Evolutionary conservation across 1,140 invertebrate species (phyloP).

Genomic region (Drosophila tsacasi): DNA sequence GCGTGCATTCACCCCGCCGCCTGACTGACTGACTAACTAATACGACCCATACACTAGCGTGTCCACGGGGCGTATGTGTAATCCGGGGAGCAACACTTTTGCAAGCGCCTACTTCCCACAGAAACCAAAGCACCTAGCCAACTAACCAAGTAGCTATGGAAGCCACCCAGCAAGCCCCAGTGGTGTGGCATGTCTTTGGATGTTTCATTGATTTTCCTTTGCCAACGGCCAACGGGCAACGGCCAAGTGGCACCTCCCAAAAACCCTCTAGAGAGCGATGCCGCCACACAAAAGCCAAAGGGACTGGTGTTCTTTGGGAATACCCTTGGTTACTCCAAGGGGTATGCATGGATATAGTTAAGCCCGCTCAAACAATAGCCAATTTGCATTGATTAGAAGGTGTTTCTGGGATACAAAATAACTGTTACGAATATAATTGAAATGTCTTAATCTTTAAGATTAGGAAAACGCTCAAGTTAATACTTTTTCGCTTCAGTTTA

Average conservation of each 20-base stretch:
- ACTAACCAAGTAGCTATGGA: constrained; percentile 14
- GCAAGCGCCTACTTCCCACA: constrained; percentile 56
- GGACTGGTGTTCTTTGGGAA: constrained; percentile 24
- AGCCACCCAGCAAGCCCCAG: constrained; percentile 14
- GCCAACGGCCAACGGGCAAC: constrained; percentile 15
- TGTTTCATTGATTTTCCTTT: constrained; percentile 60
- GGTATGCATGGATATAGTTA: not conserved
- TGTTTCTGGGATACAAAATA: not conserved
- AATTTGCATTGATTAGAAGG: constrained; percentile 9
- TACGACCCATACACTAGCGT: constrained; percentile 30
- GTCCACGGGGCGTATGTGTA: constrained; percentile 60
- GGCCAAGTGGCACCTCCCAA: constrained; percentile 5
- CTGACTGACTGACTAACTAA: constrained; percentile 50
- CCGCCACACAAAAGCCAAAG: constrained; percentile 28
- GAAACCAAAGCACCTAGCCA: constrained; percentile 22
- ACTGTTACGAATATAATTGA: not conserved
- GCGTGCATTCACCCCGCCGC: constrained; percentile 68
- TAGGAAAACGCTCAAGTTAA: too few species aligned
- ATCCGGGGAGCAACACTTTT: constrained; percentile 54
- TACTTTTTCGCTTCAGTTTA: not conserved
- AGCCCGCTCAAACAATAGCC: not conserved
- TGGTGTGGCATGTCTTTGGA: constrained; percentile 45
- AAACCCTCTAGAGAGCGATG: constrained; percentile 6
- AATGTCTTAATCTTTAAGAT: not conserved
- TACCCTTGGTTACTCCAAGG: constrained; percentile 16